Evolutionary conservation across 2,888 invertebrate genomes (phyloP), one percentile per base, ranked within the genome.

Genomic region (Schrankia costaestrigalis): DNA sequence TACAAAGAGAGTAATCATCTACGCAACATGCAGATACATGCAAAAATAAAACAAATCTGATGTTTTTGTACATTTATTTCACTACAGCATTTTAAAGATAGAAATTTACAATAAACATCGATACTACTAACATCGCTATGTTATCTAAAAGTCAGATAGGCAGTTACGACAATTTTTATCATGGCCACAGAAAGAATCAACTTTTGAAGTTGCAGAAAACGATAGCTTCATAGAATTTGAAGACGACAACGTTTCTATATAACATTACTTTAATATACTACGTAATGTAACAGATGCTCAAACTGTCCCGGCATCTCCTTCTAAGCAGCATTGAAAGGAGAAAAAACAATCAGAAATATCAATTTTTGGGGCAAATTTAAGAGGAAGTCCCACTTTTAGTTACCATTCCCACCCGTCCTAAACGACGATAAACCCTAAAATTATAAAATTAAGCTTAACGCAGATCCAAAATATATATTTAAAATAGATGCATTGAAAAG

Each of bases 311-410:
- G 84, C 83, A 74, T 81, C 83, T 81, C 71, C 78, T 74, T 83
- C 85, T 79, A 70, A 71, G 86, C 86, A 82, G 87, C 86, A 78
- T 78, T 75, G 83, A 86, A 86, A 82, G 60, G 68, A 68, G 66
- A 69, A 69, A 68, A 67, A 58, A 47, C 47, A 46, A 52, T 60
- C 44, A 57, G 53, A 62, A 46, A 44, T 33, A 47, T 61, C 50
- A 41, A 46, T 47, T 23, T 56, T 53, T 55, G 41, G 41, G 49
- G 54, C 55, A 62, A 61, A 56, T 64, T 47, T 46, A 46, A 56
- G 51, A 54, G 57, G 57, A 56, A 47, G 43, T 59, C 63, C 53
- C 61, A 63, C 65, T 64, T 61, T 55, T 42, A 34, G 35, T 27
- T 32, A 31, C 30, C 9, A 5, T 24, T 25, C 30, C 44, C 35